Base-by-base conservation (phyloP, 2,888 invertebrate genomes). In the Tetramorium bicarinatum region DNA sequence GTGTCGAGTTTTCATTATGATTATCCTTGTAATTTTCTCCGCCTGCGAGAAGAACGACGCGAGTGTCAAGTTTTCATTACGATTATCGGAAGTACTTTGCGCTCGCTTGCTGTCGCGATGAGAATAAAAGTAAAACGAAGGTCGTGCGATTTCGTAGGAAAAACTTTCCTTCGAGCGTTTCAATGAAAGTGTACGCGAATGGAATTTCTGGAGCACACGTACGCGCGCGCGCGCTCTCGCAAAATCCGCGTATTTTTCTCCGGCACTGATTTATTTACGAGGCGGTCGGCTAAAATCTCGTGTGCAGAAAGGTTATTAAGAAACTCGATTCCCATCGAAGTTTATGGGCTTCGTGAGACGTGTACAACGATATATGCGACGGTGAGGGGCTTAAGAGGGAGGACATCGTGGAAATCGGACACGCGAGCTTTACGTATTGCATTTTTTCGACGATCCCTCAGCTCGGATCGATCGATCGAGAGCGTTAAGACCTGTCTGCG, bases 281-380 rank as follows among this genome's bases (percentile, higher is more conserved):
- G 59, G 34, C 29, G 67, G 66, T 52, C 76, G 62, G 47, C 34
- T 72, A 59, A 80, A 80, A 77, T 79, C 83, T 84, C 80, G 80
- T 80, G 67, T 71, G 67, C 81, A 59, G 56, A 49, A 41, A 72
- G 86, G 83, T 87, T 87, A 87, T 87, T 87, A 87, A 86, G 87
- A 83, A 86, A 87, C 86, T 86, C 82, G 82, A 84, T 84, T 82
- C 84, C 56, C 87, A 84, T 84, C 80, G 82, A 82, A 87, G 82
- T 87, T 87, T 86, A 81, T 82, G 79, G 79, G 82, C 74, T 87
- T 87, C 84, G 82, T 84, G 84, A 84, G 71, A 79, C 77, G 67
- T 64, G 67, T 64, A 71, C 72, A 25, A 44, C 81, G 81, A 75
- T 74, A 81, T 77, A 75, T 34, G 54, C 52, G 67, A 74, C 56